phyloP scores from a whole-genome alignment of 2,888 invertebrate genomes.

The Ectemnius cavifrons region DNA sequence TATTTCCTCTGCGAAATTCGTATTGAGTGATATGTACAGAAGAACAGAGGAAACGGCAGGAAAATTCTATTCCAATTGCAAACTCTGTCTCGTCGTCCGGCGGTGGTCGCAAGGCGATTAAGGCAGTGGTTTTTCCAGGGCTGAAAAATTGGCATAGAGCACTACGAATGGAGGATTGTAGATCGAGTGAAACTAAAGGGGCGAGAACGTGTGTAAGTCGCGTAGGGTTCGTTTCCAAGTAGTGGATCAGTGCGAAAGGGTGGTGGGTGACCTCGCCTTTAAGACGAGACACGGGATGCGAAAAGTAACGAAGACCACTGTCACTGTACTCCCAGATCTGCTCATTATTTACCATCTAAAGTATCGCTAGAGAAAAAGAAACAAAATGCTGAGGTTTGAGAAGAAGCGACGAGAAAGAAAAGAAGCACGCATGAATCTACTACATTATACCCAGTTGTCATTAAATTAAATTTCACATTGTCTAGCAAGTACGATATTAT shows the following conservation, averaged over 20 bases:
- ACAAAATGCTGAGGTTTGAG: slow-evolving; percentile 51
- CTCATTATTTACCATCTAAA: slow-evolving; percentile 56
- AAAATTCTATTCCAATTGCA: slow-evolving; percentile 46
- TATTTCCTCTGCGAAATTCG: slow-evolving; percentile 5
- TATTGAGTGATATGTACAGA: slow-evolving; percentile 42
- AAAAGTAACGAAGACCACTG: slow-evolving; percentile 41
- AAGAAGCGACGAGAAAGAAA: slow-evolving; percentile 55
- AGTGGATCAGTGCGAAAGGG: not conserved
- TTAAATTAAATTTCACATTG: slow-evolving; percentile 76
- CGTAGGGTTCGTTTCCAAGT: not conserved
- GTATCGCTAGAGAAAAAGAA: slow-evolving; percentile 42
- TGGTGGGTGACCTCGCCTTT: slow-evolving; percentile 14
- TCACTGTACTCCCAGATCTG: slow-evolving; percentile 56
- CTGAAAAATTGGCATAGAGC: not conserved
- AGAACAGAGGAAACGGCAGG: slow-evolving; percentile 56
- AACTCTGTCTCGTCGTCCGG: slow-evolving; percentile 54
- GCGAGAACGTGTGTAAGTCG: not conserved
- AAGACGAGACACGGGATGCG: slow-evolving; percentile 57
- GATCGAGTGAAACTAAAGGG: not conserved
- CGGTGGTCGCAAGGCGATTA: slow-evolving; percentile 9
- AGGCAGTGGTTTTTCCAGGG: slow-evolving; percentile 8
- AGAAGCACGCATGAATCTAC: slow-evolving; percentile 68
- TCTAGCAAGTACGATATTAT: slow-evolving; percentile 75
- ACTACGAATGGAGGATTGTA: not conserved
- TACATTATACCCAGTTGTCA: slow-evolving; percentile 74